These are phyloP conservation scores for Lasioglossum albipes DNA, from an alignment of 1,140 invertebrate species.

Conservation along the genomic window DNA sequence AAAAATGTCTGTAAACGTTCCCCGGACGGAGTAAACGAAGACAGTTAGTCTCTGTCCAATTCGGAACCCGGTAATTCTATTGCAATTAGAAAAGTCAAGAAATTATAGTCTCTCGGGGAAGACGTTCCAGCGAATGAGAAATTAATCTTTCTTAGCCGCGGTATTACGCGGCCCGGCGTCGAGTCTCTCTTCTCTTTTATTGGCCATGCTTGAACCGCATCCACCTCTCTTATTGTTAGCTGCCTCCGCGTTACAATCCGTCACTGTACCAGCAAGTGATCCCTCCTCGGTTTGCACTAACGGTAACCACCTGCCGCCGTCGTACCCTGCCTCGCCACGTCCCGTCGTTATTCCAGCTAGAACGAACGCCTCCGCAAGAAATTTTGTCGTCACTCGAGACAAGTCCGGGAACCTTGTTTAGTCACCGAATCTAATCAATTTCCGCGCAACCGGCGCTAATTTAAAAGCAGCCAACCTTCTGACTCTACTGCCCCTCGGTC, in stretches of 20 bases:
- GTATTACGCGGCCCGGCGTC: slow-evolving; percentile 17
- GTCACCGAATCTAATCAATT: slow-evolving; percentile 15
- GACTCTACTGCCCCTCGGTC: too few relatives aligned
- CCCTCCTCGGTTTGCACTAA: slow-evolving; percentile 29
- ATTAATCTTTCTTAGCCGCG: slow-evolving; percentile 21
- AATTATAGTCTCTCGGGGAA: neutral
- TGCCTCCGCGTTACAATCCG: slow-evolving; percentile 30
- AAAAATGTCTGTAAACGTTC: neutral
- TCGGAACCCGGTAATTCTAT: neutral
- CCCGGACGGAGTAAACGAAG: neutral
- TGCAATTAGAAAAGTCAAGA: neutral
- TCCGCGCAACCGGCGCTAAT: neutral
- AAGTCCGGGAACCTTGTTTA: slow-evolving; percentile 26
- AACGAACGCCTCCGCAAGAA: slow-evolving; percentile 15
- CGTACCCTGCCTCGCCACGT: slow-evolving; percentile 7
- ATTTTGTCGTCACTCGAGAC: slow-evolving; percentile 5
- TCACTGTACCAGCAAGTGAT: slow-evolving; percentile 44
- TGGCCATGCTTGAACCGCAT: slow-evolving; percentile 15
- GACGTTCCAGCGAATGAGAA: slow-evolving; percentile 25
- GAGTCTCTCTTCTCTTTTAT: slow-evolving; percentile 11
- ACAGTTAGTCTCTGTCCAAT: slow-evolving; percentile 2
- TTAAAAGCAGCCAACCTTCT: neutral
- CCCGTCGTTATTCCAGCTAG: neutral
- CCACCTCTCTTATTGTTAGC: slow-evolving; percentile 7
- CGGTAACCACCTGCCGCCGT: slow-evolving; percentile 52